These are phyloP conservation scores for Lapara coniferarum DNA, from an alignment of 2,888 invertebrate genomes.

Conservation along the genomic window DNA sequence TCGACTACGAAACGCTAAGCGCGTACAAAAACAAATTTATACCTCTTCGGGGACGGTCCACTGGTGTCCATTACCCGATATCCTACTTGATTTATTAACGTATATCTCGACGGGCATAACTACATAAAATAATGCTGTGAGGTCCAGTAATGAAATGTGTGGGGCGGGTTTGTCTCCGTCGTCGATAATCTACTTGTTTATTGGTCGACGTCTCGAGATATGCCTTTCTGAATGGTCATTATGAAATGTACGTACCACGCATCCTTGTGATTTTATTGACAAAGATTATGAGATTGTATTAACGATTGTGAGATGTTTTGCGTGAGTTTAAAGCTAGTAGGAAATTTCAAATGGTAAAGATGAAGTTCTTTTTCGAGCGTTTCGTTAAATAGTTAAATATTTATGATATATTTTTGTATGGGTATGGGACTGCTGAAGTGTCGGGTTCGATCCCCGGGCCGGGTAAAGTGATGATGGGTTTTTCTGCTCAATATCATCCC, in stretches of 20 bases:
- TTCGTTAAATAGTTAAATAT: too few species aligned
- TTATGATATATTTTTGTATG: too few species aligned
- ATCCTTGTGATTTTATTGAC: slow-evolving; percentile 15
- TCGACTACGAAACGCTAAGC: slow-evolving; percentile 51
- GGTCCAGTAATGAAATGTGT: slow-evolving; percentile 67
- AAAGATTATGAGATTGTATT: neutral
- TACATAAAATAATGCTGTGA: slow-evolving; percentile 62
- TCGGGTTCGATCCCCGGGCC: too few species aligned
- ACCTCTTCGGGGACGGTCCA: slow-evolving; percentile 68
- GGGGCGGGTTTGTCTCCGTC: slow-evolving; percentile 38
- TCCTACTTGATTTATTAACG: slow-evolving; percentile 78
- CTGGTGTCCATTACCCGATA: slow-evolving; percentile 78
- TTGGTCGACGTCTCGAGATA: slow-evolving; percentile 31
- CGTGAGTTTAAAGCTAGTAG: too few species aligned
- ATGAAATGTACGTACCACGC: slow-evolving; percentile 13
- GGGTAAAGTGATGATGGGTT: too few species aligned
- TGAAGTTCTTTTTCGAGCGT: too few species aligned
- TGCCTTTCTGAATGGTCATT: slow-evolving; percentile 25
- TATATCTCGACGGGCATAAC: slow-evolving; percentile 64
- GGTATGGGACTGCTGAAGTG: too few species aligned
- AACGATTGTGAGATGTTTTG: too few species aligned
- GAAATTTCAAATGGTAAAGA: neutral
- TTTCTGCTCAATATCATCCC: too few species aligned
- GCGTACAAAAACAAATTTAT: slow-evolving; percentile 72
- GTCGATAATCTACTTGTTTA: slow-evolving; percentile 33